A percentile compares a stretch with the other conserved stretches of the same genome.
Evolutionary conservation across 2,888 invertebrate species (phyloP).

Genomic region (Apeira syringaria): DNA sequence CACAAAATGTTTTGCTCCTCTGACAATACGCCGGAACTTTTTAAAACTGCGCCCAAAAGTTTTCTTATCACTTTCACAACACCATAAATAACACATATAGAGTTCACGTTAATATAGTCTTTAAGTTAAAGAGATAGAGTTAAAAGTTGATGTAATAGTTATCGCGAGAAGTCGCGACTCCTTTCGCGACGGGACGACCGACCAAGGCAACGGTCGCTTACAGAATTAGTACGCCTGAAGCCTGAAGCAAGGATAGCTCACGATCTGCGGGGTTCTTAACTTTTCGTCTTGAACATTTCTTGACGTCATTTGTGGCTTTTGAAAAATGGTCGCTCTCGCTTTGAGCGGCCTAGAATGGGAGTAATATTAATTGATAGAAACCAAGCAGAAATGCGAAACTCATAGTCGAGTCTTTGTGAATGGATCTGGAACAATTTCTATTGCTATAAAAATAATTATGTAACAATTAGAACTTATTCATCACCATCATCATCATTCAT

Average conservation of each 20-base stretch:
- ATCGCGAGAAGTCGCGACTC: conserved; percentile 17
- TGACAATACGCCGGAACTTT: conserved; percentile 15
- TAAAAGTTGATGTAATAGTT: conserved; percentile 4
- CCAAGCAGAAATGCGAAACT: no score
- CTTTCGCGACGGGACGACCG: conserved; percentile 40
- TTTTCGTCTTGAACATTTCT: conserved; percentile 14
- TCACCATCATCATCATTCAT: no score
- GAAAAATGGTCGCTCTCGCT: conserved; percentile 10
- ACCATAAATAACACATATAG: conserved; percentile 11
- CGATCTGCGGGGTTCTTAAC: conserved; percentile 10
- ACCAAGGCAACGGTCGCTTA: conserved; percentile 39
- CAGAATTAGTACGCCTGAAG: conserved; percentile 41
- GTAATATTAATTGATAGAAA: background rate
- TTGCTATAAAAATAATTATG: no score
- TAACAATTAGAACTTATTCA: no score
- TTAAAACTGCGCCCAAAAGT: conserved; percentile 14
- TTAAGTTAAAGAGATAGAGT: conserved; percentile 12
- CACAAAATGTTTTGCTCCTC: background rate
- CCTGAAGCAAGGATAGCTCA: conserved; percentile 27
- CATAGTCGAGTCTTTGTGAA: no score
- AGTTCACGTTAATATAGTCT: conserved; percentile 10
- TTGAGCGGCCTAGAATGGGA: background rate
- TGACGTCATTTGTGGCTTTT: conserved; percentile 12
- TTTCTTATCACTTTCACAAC: conserved; percentile 14
- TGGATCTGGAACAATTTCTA: no score